Conservation (phyloP, 2,888 invertebrate genomes). For the Epinotia ramella region DNA sequence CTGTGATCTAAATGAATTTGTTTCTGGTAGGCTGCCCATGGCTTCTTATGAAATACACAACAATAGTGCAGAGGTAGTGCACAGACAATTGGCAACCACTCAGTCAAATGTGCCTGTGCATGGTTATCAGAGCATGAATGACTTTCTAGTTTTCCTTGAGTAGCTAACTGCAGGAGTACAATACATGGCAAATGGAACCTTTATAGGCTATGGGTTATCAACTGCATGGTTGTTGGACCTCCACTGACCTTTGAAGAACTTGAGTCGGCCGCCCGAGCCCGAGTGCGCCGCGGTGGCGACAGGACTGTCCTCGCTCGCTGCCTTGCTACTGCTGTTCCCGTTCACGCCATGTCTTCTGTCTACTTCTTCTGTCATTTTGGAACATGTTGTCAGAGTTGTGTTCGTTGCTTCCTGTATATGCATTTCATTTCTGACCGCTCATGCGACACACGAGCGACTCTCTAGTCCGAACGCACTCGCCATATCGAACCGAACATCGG, state of each 20-base stretch:
- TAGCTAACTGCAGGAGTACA: slow-evolving; percentile 31
- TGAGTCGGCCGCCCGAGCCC: slow-evolving; percentile 89
- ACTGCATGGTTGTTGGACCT: slow-evolving; percentile 17
- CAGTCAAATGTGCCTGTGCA: slow-evolving; percentile 72
- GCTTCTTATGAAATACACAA: slow-evolving; percentile 75
- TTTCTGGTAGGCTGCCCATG: slow-evolving; percentile 71
- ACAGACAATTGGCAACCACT: slow-evolving; percentile 76
- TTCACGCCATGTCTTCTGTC: slow-evolving; percentile 90
- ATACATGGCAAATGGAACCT: slow-evolving; percentile 12
- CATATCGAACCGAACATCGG: slow-evolving; percentile 74
- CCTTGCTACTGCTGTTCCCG: slow-evolving; percentile 87
- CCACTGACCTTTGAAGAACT: slow-evolving; percentile 90
- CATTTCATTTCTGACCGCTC: slow-evolving; percentile 87
- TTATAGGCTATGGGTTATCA: slow-evolving; percentile 45
- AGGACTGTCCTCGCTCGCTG: slow-evolving; percentile 78
- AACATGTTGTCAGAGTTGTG: slow-evolving; percentile 90
- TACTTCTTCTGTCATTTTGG: slow-evolving; percentile 87
- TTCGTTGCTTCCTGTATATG: slow-evolving; percentile 87
- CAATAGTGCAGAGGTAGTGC: slow-evolving; percentile 76
- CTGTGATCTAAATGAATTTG: slow-evolving; percentile 50
- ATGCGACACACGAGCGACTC: slow-evolving; percentile 80
- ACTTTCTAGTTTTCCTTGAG: slow-evolving; percentile 78
- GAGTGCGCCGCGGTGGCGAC: slow-evolving; percentile 75
- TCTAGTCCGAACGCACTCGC: slow-evolving; percentile 77
- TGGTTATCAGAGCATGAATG: slow-evolving; percentile 83